Base-by-base conservation (phyloP, 2,888 invertebrate genomes). In the Andrena marginata region DNA sequence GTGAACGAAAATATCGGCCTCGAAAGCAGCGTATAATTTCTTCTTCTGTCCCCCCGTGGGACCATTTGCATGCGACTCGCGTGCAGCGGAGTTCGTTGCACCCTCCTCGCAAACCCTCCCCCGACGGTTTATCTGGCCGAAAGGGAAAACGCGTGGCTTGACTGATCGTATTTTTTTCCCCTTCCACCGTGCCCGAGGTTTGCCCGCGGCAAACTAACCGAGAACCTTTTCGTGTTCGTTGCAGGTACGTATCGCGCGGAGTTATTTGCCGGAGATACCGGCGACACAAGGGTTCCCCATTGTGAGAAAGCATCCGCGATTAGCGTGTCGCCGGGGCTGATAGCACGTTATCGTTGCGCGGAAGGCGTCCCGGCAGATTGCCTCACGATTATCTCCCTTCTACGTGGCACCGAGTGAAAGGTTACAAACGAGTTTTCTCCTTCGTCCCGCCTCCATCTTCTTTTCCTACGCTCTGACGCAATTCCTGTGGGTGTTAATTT, bases 401-500 rank as follows among this genome's bases (percentile, higher is more conserved):
- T 67, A 48, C 69, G 67, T 68, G 68, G 78, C 80, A 70, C 59
- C 65, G 63, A 87, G 89, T 79, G 89, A 90, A 90, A 90, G 90
- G 87, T 89, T 90, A 89, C 82, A 84, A 85, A 85, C 89, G 83
- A 86, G 80, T 87, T 88, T 82, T 81, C 80, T 73, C 64, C 77
- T 60, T 33, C 51, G 10, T 20, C 60, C 33, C 33, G 33, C 48
- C 23, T 31, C 56, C 13, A 2, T 31, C 54, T 16, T 20, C 73
- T 64, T 70, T 73, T 69, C 63, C 78, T 35, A 51, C 13, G 20
- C 20, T 62, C 74, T 87, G 82, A 82, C 67, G 88, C 74, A 88
- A 88, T 76, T 67, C 75, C 48, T n/a, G 91, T 89, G 85, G 87
- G 87, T 89, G 90, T 88, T 82, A 89, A 90, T 90, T 89, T 83